Base-by-base conservation (phyloP, 2,797 vertebrate genomes). In the Phrynocephalus guinanensis region DNA sequence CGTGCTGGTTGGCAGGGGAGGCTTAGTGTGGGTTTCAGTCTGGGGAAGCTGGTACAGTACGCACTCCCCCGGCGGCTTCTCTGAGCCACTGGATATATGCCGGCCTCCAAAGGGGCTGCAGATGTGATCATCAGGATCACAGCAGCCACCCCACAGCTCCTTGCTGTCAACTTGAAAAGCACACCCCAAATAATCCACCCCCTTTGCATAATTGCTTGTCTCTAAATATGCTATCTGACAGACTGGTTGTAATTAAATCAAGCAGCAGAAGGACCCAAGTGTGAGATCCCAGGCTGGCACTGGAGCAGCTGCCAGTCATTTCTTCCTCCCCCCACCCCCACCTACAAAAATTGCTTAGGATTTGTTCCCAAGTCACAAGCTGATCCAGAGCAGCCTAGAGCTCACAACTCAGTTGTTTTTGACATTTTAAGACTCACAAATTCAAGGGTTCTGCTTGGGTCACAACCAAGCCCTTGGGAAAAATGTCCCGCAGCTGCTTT, bases 241-340 rank as follows among this genome's bases (percentile, higher is more conserved):
- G 33, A 33, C 33, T 33, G 33, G 33, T 92, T 91, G 81, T 93
- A 93, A 93, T 91, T 91, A 93, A 94, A 90, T 89, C 78, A 88
- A 89, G 83, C 84, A 50, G 88, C 91, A 83, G 82, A 89, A 91
- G 91, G 13, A 83, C 88, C 89, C 85, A 76, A 82, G 33, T 1
- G 0, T 0, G 85, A 86, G 88, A 33, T 81, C 83, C 1, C 67
- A 71, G 85, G 80, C 90, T 90, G 82, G 87, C 15, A 0, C 85
- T 78, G 24, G 78, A 83, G 1, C 80, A 89, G 85, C 87, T 95
- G 91, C 88, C 91, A 88, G 18, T 56, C 52, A 56, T 56, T 8
- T 13, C 52, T 13, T 8, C 52, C 52, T 13, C 52, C 52, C 4
- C 52, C 52, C 52, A 56, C 86, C 90, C 70, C 52, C 79, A 13